These are phyloP conservation scores for Drosophila buzzatii DNA, from an alignment of 2,888 invertebrate genomes.

Conservation along the genomic window DNA sequence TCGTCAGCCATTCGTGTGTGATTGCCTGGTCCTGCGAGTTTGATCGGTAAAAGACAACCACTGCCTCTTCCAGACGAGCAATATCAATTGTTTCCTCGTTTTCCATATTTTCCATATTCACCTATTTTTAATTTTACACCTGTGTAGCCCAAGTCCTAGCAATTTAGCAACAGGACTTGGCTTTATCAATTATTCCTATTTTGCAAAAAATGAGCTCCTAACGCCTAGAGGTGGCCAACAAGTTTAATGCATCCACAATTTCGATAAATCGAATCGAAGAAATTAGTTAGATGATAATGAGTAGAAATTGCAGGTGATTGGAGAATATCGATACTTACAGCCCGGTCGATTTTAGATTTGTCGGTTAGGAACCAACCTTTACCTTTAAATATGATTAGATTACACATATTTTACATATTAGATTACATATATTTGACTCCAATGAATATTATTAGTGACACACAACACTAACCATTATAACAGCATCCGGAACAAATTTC, in stretches of 20 bases:
- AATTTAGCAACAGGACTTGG: slow-evolving; percentile 51
- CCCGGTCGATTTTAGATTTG: background rate
- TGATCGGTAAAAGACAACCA: slow-evolving; percentile 84
- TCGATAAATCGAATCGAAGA: slow-evolving; percentile 13
- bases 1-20: slow-evolving; percentile 94
- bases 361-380: too few species aligned
- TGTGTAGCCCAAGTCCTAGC: slow-evolving; percentile 42
- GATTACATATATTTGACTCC: too few species aligned
- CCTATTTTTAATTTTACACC: slow-evolving; percentile 1
- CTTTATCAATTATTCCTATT: slow-evolving; percentile 32
- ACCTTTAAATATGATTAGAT: too few species aligned
- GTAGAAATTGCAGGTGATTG: background rate
- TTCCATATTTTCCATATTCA: slow-evolving; percentile 46
- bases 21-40: slow-evolving; percentile 89
- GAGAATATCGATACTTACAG: background rate
- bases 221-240: slow-evolving; percentile 41
- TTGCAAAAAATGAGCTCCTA: slow-evolving; percentile 52
- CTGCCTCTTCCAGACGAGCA: slow-evolving; percentile 84
- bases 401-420: too few species aligned
- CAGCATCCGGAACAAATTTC: too few species aligned
- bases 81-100: slow-evolving; percentile 77
- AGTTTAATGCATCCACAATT: slow-evolving; percentile 28
- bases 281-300: slow-evolving; percentile 6
- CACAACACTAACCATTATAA: too few species aligned
- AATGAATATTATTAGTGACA: too few species aligned